phyloP scores from a whole-genome alignment of 2,113 vertebrate species.

The Phaethornis superciliosus region DNA sequence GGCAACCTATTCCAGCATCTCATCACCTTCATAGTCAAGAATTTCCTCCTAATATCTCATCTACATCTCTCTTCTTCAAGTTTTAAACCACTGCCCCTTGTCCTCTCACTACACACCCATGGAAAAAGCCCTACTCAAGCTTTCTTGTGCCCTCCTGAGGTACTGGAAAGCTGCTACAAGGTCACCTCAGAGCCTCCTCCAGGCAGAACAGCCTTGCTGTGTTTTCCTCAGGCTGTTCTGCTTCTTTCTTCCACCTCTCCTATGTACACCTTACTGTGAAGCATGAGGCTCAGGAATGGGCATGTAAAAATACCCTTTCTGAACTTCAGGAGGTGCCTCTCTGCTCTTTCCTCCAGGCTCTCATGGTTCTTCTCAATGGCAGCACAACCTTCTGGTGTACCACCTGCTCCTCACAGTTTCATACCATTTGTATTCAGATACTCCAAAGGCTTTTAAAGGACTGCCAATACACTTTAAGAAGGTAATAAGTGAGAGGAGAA shows the following conservation, averaged over 20 bases:
- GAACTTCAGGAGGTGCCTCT: background rate
- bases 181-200: no score
- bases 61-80: no score
- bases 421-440: background rate
- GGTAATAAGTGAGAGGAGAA: background rate
- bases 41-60: no score
- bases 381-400: background rate
- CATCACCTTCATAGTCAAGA: no score
- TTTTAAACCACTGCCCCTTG: no score
- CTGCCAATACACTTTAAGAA: background rate
- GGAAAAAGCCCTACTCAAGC: no score
- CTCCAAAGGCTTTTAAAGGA: background rate
- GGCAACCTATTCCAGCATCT: no score
- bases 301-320: background rate
- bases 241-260: background rate
- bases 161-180: no score
- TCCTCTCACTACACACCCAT: no score
- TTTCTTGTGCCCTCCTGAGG: no score
- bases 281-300: background rate
- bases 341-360: background rate
- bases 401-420: background rate
- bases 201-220: no score
- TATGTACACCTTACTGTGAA: background rate
- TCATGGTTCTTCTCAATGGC: background rate
- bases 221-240: background rate